Evolutionary conservation across 23 tunicate genomes (phyloP), one percentile per base, ranked within the genome.

Genomic region (Styela clava): DNA sequence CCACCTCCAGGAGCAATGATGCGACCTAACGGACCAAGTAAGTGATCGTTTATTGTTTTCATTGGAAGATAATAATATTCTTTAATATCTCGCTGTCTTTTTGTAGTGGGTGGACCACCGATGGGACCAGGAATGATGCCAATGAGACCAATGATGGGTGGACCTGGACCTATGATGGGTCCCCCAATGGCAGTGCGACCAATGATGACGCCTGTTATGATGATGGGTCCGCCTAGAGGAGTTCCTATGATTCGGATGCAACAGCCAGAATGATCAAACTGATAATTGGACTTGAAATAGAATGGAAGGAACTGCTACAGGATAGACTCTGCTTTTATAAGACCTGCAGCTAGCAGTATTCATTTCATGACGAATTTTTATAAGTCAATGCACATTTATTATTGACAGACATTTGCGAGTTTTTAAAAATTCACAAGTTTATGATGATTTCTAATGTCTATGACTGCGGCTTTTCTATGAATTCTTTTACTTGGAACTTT

Each of bases 161-260:
- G 62, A 31, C 77, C 77, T 71, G 77, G 77, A 20, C 97, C 89
- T 2, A 89, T 89, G 94, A 76, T 76, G 97, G 95, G 32, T 78
- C 56, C 85, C 1, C 91, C 89, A 35, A 81, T 86, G 74, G 82
- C 34, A 83, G 83, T 3, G 63, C 64, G 44, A 5, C 56, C 56
- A 44, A 44, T 44, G 56, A 44, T 44, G 56, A 79, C 84, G 29
- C 93, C 94, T 7, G 94, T 89, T 21, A 89, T 89, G 94, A 89
- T 89, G 94, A 89, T 89, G 94, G 94, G 94, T 29, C 94, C 94
- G 2, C 72, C 86, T 12, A 79, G 83, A 9, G 88, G 88, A 16
- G 74, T 84, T 70, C 88, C 56, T 22, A 76, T 76, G 81, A 56
- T 76, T 28, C 64, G 81, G 18, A 76, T 76, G 81, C 81, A 71